Evolutionary conservation across 2,797 vertebrate genomes (phyloP), one percentile per base, ranked within the genome.

Genomic region (Eulemur rubriventer): DNA sequence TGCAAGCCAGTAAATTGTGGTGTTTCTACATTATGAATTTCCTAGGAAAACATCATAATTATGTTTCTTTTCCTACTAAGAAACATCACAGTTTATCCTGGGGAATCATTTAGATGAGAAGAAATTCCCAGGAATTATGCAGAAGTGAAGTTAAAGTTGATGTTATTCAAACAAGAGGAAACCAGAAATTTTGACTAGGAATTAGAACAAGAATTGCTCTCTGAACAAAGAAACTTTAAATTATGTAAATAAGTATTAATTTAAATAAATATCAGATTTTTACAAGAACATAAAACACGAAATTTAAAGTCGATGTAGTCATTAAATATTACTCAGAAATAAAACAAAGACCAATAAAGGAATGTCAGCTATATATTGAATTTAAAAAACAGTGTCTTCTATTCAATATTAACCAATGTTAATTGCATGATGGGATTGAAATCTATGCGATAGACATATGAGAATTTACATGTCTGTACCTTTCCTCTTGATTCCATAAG

Each of bases 1-100:
- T 98, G 90, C 97, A 97, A 98, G 82, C 97, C 93, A 98, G 96
- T 98, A 98, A 98, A 97, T 98, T 97, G 93, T 97, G 98, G 94
- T 91, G 69, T 91, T 96, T 96, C 95, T 90, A 96, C 89, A 97
- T 98, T 98, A 98, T 98, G 97, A 98, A 98, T 98, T 98, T 98
- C 95, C 97, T 98, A 98, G 98, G 96, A 98, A 97, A 98, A 98
- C 98, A 97, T 96, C 95, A 96, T 95, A 98, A 98, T 98, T 98
- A 87, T 94, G 94, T 98, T 98, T 98, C 93, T 96, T 92, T 97
- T 97, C 97, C 97, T 98, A 59, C 96, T 87, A 96, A 97, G 57
- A 94, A 94, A 50, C 52, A 95, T 97, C 94, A 90, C 93, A 86
- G 10, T 98, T 98, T 98, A 98, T 98, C 96, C 95, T 96, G 97